Base-by-base conservation (phyloP, 2,113 vertebrate species). In the Phaethornis superciliosus region DNA sequence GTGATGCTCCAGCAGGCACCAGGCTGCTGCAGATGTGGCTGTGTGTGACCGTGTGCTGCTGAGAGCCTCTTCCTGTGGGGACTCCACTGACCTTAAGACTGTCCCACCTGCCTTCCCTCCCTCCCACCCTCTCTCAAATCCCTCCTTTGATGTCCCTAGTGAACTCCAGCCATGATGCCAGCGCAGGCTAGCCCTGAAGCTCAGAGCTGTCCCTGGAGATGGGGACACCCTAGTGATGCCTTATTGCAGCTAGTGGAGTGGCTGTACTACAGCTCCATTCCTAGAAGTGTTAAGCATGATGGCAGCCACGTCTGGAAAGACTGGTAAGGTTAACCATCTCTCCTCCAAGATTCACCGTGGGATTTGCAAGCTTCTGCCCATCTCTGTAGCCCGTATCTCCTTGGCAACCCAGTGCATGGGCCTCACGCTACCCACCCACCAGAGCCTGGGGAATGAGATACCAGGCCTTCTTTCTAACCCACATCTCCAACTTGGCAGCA, bases 131-230 rank as follows among this genome's bases (percentile, higher is more conserved):
- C 85, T 96, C 96, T 96, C 95, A 95, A 96, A 93, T 79, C 81
- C 96, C 96, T 97, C 97, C 97, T 97, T 97, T 97, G 96, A 97
- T 97, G 91, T 97, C 97, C 96, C 89, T 95, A 97, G 96, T 97
- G 96, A 97, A 64, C 97, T 93, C 90, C 97, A 93, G 94, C 97
- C 96, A 95, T 90, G 97, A 97, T 96, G 95, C 96, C 96, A 96
- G 90, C 93, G 95, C 95, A 96, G 97, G 97, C 97, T 96, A 96
- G 97, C 93, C 96, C 95, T 46, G 97, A 93, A 96, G 96, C 94
- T 96, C 96, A 97, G 94, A 97, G 94, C 96, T 97, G 94, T 95
- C 96, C 96, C 96, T 88, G 96, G 93, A 95, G 71, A 62, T 93
- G 95, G 96, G 95, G 95, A 91, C 95, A 6, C 82, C 95, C 82